Conservation (phyloP, 2,888 invertebrate genomes). For the Leptinotarsa tumamoca region DNA sequence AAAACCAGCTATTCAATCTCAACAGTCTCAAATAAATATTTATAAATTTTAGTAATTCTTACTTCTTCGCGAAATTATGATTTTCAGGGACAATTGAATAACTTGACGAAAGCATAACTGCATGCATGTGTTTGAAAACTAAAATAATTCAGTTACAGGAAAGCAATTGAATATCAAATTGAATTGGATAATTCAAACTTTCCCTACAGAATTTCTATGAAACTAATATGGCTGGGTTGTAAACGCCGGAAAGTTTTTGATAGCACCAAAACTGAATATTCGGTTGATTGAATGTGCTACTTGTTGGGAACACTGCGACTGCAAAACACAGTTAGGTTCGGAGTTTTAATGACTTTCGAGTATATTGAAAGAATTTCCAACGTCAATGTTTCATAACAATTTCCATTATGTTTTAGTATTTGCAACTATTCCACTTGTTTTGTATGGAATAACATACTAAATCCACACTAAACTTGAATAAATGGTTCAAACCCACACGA, state of each 20-base stretch:
- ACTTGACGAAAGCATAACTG: too few relatives aligned
- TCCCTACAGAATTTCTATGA: neutral
- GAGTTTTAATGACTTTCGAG: neutral
- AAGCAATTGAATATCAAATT: constrained; percentile 2
- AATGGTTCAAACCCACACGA: too few relatives aligned
- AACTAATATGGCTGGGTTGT: neutral
- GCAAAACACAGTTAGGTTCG: neutral
- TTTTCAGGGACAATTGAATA: too few relatives aligned
- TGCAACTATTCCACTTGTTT: too few relatives aligned
- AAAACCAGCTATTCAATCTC: too few relatives aligned
- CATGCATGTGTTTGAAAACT: neutral
- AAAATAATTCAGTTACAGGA: neutral
- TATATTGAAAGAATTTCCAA: constrained; percentile 2
- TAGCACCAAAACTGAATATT: constrained; percentile 5
- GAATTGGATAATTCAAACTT: constrained; percentile 2
- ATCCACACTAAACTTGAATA: too few relatives aligned
- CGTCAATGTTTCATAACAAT: neutral
- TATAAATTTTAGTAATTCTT: too few relatives aligned
- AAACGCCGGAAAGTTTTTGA: constrained; percentile 3
- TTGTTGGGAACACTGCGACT: neutral
- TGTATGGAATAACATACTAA: too few relatives aligned
- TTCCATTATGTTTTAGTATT: neutral
- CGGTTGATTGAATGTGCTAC: constrained; percentile 6
- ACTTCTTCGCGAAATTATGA: too few relatives aligned
- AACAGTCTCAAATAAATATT: too few relatives aligned